phyloP scores from a whole-genome alignment of 2,797 vertebrate genomes.

The Sphenopsis melanotis region DNA sequence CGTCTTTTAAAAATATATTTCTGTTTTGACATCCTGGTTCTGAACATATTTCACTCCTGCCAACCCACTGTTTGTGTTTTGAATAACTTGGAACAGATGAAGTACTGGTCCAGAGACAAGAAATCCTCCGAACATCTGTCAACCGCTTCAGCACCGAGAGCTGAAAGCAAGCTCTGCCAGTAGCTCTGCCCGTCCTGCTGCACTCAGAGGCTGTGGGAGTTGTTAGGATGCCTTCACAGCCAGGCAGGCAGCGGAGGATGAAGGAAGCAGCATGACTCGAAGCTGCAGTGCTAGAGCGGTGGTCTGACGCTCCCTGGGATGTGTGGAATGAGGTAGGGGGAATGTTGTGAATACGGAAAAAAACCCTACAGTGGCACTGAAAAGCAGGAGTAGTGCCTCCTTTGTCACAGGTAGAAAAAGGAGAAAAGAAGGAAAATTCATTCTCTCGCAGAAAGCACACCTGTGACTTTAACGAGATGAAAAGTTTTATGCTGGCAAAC shows the following conservation, averaged over 20 bases:
- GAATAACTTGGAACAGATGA: conserved; percentile 42
- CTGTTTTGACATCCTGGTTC: conserved; percentile 48
- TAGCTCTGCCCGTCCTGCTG: neutral
- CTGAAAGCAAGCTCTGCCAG: neutral
- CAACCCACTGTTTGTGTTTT: conserved; percentile 48
- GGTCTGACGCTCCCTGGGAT: neutral
- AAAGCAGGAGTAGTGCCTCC: neutral
- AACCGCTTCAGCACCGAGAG: neutral
- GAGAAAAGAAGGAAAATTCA: neutral
- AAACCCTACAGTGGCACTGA: neutral
- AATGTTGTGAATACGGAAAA: neutral
- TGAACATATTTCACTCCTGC: conserved; percentile 39
- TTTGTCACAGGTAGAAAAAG: neutral
- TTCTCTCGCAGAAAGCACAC: neutral
- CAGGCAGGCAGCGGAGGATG: neutral
- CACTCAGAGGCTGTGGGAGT: neutral
- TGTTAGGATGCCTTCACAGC: neutral
- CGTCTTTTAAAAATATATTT: conserved; percentile 51
- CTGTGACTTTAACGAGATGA: neutral
- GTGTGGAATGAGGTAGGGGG: neutral
- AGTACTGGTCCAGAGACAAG: conserved; percentile 27
- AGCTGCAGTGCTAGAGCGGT: neutral
- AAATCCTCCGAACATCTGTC: conserved; percentile 43
- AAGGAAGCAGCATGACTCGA: neutral
- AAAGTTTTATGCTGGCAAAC: neutral